Evolutionary conservation across 2,888 invertebrate genomes (phyloP), one percentile per base, ranked within the genome.

Genomic region (Drosophila aldrichi): DNA sequence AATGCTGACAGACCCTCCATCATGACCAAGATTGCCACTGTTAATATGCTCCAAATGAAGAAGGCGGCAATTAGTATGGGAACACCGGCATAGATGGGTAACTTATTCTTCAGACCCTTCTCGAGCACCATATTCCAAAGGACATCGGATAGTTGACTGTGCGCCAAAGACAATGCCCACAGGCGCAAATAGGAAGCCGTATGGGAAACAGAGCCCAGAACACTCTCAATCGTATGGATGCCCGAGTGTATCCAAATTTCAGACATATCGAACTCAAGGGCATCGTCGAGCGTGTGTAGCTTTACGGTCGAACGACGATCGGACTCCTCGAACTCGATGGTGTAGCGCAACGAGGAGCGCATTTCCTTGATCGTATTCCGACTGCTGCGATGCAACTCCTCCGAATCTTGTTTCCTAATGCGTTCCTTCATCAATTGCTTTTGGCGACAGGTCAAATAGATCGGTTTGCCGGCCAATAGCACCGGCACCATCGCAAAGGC

Each of bases 1-100:
- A 99, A 99, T 36, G 99, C 99, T n/a, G 99, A 99, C 12, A 99
- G 94, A 0, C 99, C 99, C 94, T 99, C 99, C 99, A 99, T 99
- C 90, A 99, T 95, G 74, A 99, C 97, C 65, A 99, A 95, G 92
- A 99, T 98, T 88, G 97, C 96, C 55, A 99, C 94, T 0, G 99
- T 99, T 77, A 99, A 95, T 29, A 95, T 94, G 57, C 97, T 96
- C 98, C 99, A 99, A 90, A 96, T 95, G 66, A 95, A 95, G 94
- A 99, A 99, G 48, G 97, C 94, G 20, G 95, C 93, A 94, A 96
- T 97, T 57, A 98, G 93, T 64, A 96, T 93, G 55, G 97, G 94
- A 41, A 96, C 96, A 0, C 22, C 62, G 0, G 67, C 0, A 40
- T 20, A 73, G 4, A 88, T 6, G 5, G 79, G 58, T 1, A 68